Evolutionary conservation across 2,797 vertebrate species (phyloP).

Genomic region (Lagorchestes hirsutus): DNA sequence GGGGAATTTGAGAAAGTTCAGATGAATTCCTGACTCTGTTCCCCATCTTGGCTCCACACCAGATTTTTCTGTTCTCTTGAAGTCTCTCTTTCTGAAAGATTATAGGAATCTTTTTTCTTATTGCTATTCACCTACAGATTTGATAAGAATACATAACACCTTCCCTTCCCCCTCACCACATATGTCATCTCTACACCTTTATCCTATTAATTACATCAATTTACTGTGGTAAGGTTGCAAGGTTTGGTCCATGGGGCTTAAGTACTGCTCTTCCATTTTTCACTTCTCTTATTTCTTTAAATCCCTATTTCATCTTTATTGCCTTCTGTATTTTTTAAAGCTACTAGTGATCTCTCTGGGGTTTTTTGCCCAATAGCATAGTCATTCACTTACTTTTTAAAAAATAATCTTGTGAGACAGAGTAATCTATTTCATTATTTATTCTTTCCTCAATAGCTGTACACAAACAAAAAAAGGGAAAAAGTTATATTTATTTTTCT

Average conservation of each 20-base stretch:
- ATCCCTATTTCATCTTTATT: not conserved
- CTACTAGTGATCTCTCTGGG: not conserved
- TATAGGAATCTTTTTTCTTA: not conserved
- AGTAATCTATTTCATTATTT: not conserved
- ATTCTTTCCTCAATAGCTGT: not conserved
- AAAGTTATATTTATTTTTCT: not conserved
- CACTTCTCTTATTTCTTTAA: not conserved
- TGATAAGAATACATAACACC: not conserved
- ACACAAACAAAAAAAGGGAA: not conserved
- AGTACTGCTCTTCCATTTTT: not conserved
- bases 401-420: not conserved
- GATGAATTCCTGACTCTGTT: not conserved
- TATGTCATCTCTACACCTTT: not conserved
- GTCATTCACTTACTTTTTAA: no score
- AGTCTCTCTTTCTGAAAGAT: not conserved
- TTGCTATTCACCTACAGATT: not conserved
- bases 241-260: not conserved
- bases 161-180: not conserved
- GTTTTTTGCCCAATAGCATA: no score
- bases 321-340: not conserved
- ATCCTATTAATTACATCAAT: not conserved
- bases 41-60: not conserved
- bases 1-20: not conserved
- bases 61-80: not conserved
- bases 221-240: not conserved